Conservation (phyloP, 2,797 vertebrate species). For the Hydrocynus forskahlii region DNA sequence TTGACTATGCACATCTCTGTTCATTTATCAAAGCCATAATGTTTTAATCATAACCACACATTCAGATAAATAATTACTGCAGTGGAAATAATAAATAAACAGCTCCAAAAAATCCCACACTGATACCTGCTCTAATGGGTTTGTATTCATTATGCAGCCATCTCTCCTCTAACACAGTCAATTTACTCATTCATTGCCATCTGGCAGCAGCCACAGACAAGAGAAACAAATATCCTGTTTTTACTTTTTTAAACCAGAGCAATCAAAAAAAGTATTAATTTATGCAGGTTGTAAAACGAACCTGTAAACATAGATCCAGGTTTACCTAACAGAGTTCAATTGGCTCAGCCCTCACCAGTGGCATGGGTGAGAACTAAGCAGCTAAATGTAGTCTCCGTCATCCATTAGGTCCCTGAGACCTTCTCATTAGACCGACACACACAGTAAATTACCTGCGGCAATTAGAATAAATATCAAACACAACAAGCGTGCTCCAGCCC, state of each 20-base stretch:
- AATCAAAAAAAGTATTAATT: slow-evolving; percentile 79
- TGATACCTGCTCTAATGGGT: slow-evolving; percentile 68
- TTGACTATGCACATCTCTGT: slow-evolving; percentile 49
- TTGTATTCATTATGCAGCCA: slow-evolving; percentile 76
- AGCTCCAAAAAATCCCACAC: slow-evolving; percentile 15
- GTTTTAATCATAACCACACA: slow-evolving; percentile 58
- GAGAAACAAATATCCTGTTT: slow-evolving; percentile 59
- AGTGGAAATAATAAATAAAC: slow-evolving; percentile 57
- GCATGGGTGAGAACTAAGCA: slow-evolving; percentile 51
- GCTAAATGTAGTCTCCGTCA: slow-evolving; percentile 74
- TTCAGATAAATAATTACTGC: slow-evolving; percentile 61
- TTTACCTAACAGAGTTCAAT: slow-evolving; percentile 75
- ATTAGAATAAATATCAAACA: slow-evolving; percentile 72
- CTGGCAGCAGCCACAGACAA: slow-evolving; percentile 61
- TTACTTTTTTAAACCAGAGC: slow-evolving; percentile 73
- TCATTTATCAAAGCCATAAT: slow-evolving; percentile 55
- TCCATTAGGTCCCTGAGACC: slow-evolving; percentile 82
- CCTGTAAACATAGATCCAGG: slow-evolving; percentile 67
- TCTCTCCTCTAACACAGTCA: slow-evolving; percentile 49
- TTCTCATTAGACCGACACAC: slow-evolving; percentile 82
- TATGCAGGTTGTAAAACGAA: slow-evolving; percentile 64
- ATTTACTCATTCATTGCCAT: slow-evolving; percentile 63
- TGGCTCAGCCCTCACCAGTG: slow-evolving; percentile 53
- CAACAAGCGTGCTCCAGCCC: slow-evolving; percentile 48
- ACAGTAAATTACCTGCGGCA: slow-evolving; percentile 80